A percentile compares a stretch with the other conserved stretches of the same genome.
These are phyloP conservation scores for Ciconia maguari DNA, from an alignment of 2,113 vertebrate species.

Conservation along the genomic window DNA sequence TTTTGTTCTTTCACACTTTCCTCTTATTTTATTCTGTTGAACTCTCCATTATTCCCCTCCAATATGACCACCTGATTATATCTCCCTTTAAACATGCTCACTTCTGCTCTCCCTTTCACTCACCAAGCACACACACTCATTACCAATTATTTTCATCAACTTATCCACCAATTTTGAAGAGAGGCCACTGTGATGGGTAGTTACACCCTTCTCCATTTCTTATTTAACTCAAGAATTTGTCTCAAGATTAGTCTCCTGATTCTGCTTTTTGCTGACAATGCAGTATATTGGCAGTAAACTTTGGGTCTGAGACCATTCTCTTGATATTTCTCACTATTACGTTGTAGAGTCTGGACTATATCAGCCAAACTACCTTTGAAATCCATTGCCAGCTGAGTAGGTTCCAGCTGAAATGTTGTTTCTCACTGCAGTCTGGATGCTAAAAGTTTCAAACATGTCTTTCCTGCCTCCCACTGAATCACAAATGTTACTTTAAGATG, in stretches of 20 bases:
- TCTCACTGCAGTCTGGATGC: background rate
- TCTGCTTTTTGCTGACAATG: background rate
- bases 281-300: background rate
- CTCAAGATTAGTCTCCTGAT: background rate
- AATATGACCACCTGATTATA: background rate
- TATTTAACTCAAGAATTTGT: background rate
- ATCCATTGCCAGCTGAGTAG: background rate
- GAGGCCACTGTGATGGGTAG: background rate
- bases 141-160: background rate
- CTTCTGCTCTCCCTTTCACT: background rate
- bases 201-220: background rate
- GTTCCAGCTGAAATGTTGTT: background rate
- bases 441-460: background rate
- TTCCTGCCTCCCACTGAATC: background rate
- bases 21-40: background rate
- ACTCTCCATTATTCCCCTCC: background rate
- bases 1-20: background rate
- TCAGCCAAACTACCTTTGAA: background rate
- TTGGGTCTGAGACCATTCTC: background rate
- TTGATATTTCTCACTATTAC: background rate
- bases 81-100: background rate
- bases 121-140: background rate
- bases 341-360: background rate
- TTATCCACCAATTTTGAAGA: background rate
- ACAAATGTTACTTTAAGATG: background rate